phyloP scores from a whole-genome alignment of 2,113 vertebrate species.

The Nerophis ophidion region DNA sequence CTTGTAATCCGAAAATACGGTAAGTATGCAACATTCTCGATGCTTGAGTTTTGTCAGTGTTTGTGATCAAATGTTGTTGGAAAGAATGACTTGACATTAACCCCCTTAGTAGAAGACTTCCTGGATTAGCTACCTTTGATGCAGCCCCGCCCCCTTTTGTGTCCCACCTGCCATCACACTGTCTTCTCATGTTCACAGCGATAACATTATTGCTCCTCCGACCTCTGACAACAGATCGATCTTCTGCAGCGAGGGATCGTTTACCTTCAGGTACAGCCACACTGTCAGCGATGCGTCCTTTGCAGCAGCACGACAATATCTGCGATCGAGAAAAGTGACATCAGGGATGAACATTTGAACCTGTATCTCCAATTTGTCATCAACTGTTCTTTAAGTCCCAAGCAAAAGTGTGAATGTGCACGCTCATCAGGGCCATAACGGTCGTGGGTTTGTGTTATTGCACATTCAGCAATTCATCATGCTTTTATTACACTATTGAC shows the following conservation, averaged over 20 bases:
- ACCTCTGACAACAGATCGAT: conserved; percentile 14
- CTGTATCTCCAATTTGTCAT: not conserved
- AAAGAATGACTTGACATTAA: not conserved
- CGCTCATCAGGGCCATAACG: not conserved
- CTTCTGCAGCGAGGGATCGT: conserved; percentile 7
- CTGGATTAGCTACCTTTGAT: not conserved
- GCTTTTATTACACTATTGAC: conserved; percentile 21
- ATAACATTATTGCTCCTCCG: conserved; percentile 20
- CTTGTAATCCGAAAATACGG: too few species aligned
- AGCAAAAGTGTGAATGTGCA: conserved; percentile 2
- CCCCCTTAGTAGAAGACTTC: too few species aligned
- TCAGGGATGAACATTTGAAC: not conserved
- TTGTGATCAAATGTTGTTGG: not conserved
- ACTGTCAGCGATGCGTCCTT: conserved; percentile 12
- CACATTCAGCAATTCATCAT: conserved; percentile 33
- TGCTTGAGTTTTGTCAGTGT: not conserved
- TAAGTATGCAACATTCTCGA: too few species aligned
- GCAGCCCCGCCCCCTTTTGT: not conserved
- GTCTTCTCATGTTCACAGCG: conserved; percentile 5
- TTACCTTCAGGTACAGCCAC: conserved; percentile 13
- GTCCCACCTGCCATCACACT: not conserved
- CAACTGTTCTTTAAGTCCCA: not conserved
- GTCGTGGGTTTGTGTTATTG: conserved; percentile 23
- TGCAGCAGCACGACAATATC: conserved; percentile 7
- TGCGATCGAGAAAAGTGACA: not conserved